These are phyloP conservation scores for Barypeithes pellucidus DNA, from an alignment of 2,888 invertebrate genomes.

Conservation along the genomic window DNA sequence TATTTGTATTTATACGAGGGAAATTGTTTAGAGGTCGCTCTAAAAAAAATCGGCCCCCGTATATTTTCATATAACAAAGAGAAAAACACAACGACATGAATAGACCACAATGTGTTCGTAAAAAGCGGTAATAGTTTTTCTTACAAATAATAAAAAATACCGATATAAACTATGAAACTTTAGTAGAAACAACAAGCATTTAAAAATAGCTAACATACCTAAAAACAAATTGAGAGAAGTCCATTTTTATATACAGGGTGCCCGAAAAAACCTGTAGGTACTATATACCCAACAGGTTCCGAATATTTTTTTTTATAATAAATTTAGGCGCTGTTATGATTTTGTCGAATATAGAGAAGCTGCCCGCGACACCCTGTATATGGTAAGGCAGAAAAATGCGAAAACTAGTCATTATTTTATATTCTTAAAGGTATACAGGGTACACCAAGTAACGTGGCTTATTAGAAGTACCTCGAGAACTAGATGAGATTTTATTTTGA, in stretches of 20 bases:
- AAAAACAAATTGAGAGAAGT: constrained; percentile 14
- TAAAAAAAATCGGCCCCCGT: not conserved
- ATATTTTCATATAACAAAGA: not conserved
- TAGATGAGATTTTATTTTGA: too few species aligned
- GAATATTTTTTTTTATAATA: too few species aligned
- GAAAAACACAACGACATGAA: constrained; percentile 7
- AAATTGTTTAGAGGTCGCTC: not conserved
- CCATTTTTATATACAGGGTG: not conserved
- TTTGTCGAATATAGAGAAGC: too few species aligned
- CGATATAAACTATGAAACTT: constrained; percentile 39
- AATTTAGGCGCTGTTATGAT: too few species aligned
- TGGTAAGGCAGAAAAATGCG: not conserved
- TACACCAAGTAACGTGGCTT: too few species aligned
- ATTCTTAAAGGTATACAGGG: too few species aligned
- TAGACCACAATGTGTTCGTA: constrained; percentile 14
- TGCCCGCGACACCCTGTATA: constrained; percentile 1
- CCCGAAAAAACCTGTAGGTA: not conserved
- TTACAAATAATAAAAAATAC: constrained; percentile 36
- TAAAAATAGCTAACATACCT: constrained; percentile 26
- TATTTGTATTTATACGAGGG: not conserved
- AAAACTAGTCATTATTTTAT: too few species aligned
- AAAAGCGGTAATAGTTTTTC: constrained; percentile 32
- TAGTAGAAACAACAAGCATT: constrained; percentile 37
- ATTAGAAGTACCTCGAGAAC: too few species aligned
- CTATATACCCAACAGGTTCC: too few species aligned